Evolutionary conservation across 2,797 vertebrate genomes (phyloP).

Genomic region (Diceros bicornis): DNA sequence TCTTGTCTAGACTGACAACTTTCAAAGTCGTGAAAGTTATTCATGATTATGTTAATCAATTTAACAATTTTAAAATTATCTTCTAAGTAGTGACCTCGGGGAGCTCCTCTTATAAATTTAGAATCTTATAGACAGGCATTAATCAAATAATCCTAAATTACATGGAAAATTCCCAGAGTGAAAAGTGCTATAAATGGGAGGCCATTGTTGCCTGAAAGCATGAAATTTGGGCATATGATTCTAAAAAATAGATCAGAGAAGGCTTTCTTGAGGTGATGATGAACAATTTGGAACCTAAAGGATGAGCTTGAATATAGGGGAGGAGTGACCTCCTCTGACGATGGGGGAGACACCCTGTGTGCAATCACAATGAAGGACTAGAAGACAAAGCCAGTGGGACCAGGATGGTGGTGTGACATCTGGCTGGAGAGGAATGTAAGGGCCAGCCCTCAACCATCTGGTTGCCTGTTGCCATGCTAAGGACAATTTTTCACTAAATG

Average conservation of each 20-base stretch:
- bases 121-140: background rate
- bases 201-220: background rate
- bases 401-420: rapidly evolving
- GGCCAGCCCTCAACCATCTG: background rate
- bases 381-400: background rate
- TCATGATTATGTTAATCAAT: background rate
- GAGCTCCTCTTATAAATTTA: background rate
- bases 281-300: background rate
- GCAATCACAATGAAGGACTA: no score
- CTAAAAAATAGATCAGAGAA: background rate
- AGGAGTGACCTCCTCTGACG: background rate
- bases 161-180: background rate
- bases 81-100: background rate
- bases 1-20: background rate
- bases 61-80: background rate
- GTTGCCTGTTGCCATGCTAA: background rate
- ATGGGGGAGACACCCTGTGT: rapidly evolving
- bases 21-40: background rate
- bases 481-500: no score
- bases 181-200: background rate
- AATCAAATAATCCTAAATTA: background rate
- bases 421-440: background rate
- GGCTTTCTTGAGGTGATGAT: background rate
- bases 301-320: background rate
- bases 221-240: background rate